Evolutionary conservation across 2,113 vertebrate genomes (phyloP).

Genomic region (Puntigrus tetrazona): DNA sequence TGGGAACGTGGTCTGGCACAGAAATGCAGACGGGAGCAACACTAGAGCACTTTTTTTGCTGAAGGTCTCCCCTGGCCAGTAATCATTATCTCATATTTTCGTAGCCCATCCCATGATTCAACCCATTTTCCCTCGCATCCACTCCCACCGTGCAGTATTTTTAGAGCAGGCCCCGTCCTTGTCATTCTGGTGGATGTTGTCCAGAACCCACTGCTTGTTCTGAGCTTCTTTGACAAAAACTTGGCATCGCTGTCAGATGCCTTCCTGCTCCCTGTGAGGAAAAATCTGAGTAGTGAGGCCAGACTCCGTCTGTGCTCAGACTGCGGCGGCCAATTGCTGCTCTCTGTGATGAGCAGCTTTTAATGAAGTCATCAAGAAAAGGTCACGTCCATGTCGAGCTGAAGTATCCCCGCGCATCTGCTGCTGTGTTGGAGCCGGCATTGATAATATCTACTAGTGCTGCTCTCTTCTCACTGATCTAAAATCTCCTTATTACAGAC

Average conservation of each 20-base stretch:
- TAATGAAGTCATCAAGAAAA: conserved; percentile 50
- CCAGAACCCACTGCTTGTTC: conserved; percentile 68
- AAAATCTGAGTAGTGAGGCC: conserved; percentile 41
- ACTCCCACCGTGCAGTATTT: conserved; percentile 57
- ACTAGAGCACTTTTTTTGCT: background rate
- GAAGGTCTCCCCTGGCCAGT: background rate
- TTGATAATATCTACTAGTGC: conserved; percentile 12
- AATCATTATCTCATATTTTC: background rate
- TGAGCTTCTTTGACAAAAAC: conserved; percentile 66
- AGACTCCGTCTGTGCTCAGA: background rate
- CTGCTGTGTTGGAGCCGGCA: conserved; percentile 18
- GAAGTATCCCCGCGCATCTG: conserved; percentile 34
- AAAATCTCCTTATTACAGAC: background rate
- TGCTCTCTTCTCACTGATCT: conserved; percentile 18
- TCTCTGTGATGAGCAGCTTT: conserved; percentile 12
- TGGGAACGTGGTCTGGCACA: background rate
- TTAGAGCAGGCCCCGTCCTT: conserved; percentile 59
- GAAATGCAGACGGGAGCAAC: background rate
- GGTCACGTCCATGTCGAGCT: conserved; percentile 26
- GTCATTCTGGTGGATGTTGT: conserved; percentile 62
- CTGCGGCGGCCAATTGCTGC: conserved; percentile 31
- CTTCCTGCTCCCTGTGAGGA: conserved; percentile 57
- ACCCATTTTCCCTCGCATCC: background rate
- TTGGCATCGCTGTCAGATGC: conserved; percentile 65
- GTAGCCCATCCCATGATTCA: background rate